Evolutionary conservation across 2,797 vertebrate genomes (phyloP).

Genomic region (Rhadinocentrus ornatus): DNA sequence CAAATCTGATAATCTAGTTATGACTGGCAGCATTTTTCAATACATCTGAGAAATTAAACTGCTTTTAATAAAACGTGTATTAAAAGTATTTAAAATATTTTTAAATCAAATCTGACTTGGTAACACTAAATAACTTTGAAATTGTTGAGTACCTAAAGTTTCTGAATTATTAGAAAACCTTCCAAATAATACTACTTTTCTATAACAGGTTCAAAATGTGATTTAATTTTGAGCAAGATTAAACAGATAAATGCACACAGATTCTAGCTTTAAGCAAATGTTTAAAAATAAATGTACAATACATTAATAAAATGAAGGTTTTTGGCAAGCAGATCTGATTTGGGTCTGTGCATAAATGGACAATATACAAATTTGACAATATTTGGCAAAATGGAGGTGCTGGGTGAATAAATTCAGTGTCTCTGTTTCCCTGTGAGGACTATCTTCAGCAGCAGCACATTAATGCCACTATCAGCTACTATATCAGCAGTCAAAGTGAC

Average conservation of each 20-base stretch:
- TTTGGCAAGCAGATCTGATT: neutral
- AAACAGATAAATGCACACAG: neutral
- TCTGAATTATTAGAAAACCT: too few relatives aligned
- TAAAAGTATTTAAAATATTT: too few relatives aligned
- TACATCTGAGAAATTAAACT: constrained; percentile 6
- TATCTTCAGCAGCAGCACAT: constrained; percentile 72
- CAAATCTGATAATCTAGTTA: constrained; percentile 17
- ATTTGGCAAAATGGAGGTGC: constrained; percentile 59
- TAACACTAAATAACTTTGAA: neutral
- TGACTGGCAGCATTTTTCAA: constrained; percentile 15
- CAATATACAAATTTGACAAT: constrained; percentile 45
- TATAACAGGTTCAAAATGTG: neutral
- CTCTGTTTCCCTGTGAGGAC: constrained; percentile 62
- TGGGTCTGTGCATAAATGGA: constrained; percentile 30
- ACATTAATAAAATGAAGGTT: neutral
- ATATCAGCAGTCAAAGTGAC: constrained; percentile 83
- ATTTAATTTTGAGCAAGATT: neutral
- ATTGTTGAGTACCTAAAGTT: neutral
- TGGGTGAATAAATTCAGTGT: constrained; percentile 68
- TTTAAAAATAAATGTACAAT: neutral
- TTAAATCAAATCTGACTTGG: neutral
- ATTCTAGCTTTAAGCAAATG: neutral
- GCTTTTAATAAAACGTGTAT: too few relatives aligned
- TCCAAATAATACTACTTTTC: neutral
- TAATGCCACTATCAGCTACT: constrained; percentile 81